A percentile compares a stretch with the other conserved stretches of the same genome.
Conservation (phyloP, 2,888 invertebrate genomes). For the Drosophila macrothrix region DNA sequence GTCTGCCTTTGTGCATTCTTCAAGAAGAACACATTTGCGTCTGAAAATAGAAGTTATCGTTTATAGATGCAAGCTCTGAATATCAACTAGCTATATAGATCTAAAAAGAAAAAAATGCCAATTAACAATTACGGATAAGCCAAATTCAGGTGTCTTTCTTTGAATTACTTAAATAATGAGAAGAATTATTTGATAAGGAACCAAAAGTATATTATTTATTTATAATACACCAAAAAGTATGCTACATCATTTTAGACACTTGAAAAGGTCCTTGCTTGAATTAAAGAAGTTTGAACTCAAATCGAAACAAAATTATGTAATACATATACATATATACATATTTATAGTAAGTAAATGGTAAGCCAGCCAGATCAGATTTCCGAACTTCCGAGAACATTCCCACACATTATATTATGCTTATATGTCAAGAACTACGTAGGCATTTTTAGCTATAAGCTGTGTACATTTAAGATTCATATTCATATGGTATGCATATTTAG, state of each 20-base stretch:
- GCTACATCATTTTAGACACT: conserved; percentile 11
- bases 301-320: background rate
- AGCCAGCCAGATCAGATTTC: background rate
- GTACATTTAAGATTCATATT: conserved; percentile 1
- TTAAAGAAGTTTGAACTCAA: background rate
- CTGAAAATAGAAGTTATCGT: background rate
- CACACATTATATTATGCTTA: background rate
- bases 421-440: background rate
- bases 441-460: background rate
- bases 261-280: background rate
- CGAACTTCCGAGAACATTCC: background rate
- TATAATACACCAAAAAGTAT: conserved; percentile 33
- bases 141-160: background rate
- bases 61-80: background rate
- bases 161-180: background rate
- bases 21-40: background rate
- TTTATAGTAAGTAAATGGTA: background rate
- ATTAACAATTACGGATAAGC: background rate
- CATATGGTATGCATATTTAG: background rate
- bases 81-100: background rate
- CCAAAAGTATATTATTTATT: background rate
- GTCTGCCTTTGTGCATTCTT: background rate
- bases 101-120: too few relatives aligned
- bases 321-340: background rate
- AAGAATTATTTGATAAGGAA: background rate